Conservation (phyloP, 2,797 vertebrate species). For the Myotis planiceps region DNA sequence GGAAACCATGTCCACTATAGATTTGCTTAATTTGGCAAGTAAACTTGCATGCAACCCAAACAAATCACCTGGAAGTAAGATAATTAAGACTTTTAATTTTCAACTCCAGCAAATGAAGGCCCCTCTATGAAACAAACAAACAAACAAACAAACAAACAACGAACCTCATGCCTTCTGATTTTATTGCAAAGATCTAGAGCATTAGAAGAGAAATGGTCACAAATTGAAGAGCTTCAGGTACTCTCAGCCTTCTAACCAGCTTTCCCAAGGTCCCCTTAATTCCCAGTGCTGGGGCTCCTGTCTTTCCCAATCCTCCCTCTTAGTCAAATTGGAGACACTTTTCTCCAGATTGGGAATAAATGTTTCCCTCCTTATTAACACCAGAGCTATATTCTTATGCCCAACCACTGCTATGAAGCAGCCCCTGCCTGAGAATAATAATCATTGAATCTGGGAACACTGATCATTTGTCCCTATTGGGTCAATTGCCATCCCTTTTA, state of each 20-base stretch:
- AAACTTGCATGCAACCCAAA: neutral
- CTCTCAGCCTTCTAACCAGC: neutral
- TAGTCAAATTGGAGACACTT: neutral
- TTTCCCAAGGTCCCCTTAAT: neutral
- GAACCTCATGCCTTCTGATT: neutral
- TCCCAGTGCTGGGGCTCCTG: fast-evolving
- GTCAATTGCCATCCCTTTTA: neutral
- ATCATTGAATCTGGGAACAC: neutral
- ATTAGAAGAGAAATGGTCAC: neutral
- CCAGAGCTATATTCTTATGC: neutral
- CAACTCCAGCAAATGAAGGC: neutral
- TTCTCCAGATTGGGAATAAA: neutral
- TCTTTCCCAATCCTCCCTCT: neutral
- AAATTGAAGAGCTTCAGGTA: neutral
- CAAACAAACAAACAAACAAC: neutral
- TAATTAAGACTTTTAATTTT: neutral
- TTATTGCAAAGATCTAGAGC: neutral
- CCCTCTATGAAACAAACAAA: neutral
- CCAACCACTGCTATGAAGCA: neutral
- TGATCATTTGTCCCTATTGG: neutral
- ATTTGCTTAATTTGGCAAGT: neutral
- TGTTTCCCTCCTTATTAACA: neutral
- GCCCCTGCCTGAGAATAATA: neutral
- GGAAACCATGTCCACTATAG: neutral
- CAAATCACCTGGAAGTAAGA: neutral